These are phyloP conservation scores for Stigmatopora nigra DNA, from an alignment of 2,113 vertebrate genomes.

Conservation along the genomic window DNA sequence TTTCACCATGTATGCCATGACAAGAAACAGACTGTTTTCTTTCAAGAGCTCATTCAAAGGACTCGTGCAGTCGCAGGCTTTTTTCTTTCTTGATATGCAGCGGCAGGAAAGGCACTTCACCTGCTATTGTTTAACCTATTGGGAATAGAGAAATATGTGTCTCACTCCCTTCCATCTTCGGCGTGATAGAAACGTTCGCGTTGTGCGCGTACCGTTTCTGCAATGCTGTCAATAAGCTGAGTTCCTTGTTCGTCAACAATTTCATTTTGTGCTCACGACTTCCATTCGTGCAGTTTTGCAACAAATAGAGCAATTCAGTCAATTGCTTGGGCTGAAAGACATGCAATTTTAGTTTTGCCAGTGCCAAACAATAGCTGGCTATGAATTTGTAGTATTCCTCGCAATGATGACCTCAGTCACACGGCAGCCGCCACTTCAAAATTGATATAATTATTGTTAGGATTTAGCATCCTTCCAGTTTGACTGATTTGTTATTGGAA, in stretches of 20 bases:
- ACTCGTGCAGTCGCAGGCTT: constrained; percentile 36
- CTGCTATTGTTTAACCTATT: constrained; percentile 61
- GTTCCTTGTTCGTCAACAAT: constrained; percentile 43
- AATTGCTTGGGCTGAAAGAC: constrained; percentile 10
- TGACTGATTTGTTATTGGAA: constrained; percentile 21
- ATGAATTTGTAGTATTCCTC: constrained; percentile 19
- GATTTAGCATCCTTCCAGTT: constrained; percentile 9
- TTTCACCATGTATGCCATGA: constrained; percentile 60
- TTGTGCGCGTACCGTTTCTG: constrained; percentile 30
- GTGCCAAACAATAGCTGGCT: constrained; percentile 6
- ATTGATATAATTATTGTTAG: constrained; percentile 23
- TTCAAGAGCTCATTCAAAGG: constrained; percentile 55
- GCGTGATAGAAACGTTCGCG: constrained; percentile 46
- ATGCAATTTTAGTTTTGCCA: constrained; percentile 17
- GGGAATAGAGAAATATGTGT: constrained; percentile 56
- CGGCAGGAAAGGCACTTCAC: constrained; percentile 43
- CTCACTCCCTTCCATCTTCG: constrained; percentile 44
- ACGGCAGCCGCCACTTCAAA: constrained; percentile 18
- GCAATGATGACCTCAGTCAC: constrained; percentile 13
- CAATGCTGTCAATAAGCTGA: constrained; percentile 47
- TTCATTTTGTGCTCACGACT: constrained; percentile 21
- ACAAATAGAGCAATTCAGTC: constrained; percentile 42
- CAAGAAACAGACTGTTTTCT: constrained; percentile 55
- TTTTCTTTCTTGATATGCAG: constrained; percentile 58
- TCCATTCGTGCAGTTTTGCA: constrained; percentile 15